These are phyloP conservation scores for Halocaridina rubra DNA, from an alignment of 2,888 invertebrate genomes.

Conservation along the genomic window DNA sequence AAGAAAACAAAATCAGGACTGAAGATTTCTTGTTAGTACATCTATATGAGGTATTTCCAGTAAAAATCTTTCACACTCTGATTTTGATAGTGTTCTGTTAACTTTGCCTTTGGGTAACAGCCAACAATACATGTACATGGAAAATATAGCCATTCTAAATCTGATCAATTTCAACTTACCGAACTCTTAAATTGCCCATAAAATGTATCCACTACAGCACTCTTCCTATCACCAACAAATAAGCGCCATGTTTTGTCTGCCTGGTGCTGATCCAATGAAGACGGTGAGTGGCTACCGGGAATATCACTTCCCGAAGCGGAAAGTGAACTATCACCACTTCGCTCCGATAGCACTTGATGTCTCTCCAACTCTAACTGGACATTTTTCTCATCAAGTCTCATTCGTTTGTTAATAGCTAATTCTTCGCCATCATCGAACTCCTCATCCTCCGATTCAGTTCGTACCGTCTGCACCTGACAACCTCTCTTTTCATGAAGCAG, in stretches of 20 bases:
- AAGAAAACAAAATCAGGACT: too few species aligned
- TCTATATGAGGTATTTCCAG: too few species aligned
- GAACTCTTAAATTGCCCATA: slow-evolving; percentile 63
- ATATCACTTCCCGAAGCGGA: slow-evolving; percentile 35
- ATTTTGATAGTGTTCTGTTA: too few species aligned
- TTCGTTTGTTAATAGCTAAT: slow-evolving; percentile 51
- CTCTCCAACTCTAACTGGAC: slow-evolving; percentile 60
- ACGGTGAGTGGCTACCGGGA: slow-evolving; percentile 21
- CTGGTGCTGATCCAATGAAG: slow-evolving; percentile 46
- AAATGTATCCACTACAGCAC: slow-evolving; percentile 61
- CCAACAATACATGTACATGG: too few species aligned
- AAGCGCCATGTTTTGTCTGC: slow-evolving; percentile 58
- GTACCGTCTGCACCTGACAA: not conserved
- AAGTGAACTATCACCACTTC: slow-evolving; percentile 37
- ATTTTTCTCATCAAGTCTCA: slow-evolving; percentile 61
- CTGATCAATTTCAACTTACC: slow-evolving; percentile 27
- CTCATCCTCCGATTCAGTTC: slow-evolving; percentile 9
- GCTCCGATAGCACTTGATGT: slow-evolving; percentile 24
- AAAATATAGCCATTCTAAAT: too few species aligned
- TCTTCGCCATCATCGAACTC: slow-evolving; percentile 33
- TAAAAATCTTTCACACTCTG: too few species aligned
- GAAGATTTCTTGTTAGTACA: too few species aligned
- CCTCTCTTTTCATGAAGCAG: slow-evolving; percentile 64
- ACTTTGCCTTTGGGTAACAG: too few species aligned
- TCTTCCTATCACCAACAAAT: slow-evolving; percentile 59